A percentile compares a stretch with the other conserved stretches of the same genome.
These are phyloP conservation scores for Acanthiza pusilla DNA, from an alignment of 2,797 vertebrate species.

Conservation along the genomic window DNA sequence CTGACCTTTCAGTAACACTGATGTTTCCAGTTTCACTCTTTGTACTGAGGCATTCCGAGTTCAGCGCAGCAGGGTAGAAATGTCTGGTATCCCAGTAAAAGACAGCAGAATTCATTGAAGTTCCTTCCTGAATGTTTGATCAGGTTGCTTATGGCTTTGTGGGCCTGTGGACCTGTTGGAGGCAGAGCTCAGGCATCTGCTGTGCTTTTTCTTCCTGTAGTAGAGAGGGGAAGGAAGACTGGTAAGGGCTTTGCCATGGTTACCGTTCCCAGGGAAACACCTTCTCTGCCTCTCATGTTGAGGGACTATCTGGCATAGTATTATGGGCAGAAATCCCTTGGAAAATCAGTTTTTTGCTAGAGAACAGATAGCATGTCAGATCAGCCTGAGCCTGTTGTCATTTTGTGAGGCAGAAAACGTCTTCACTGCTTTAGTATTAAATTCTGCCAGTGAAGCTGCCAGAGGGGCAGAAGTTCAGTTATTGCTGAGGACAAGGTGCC, in stretches of 20 bases:
- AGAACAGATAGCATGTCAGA: not conserved
- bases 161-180: not conserved
- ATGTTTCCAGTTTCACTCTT: constrained; percentile 30
- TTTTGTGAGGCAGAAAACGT: not conserved
- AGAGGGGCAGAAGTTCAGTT: not conserved
- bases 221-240: not conserved
- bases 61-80: not conserved
- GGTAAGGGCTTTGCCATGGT: constrained; percentile 32
- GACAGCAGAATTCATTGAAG: not conserved
- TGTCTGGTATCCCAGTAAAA: not conserved
- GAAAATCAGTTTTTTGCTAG: not conserved
- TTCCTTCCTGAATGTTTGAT: not conserved
- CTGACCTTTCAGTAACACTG: constrained; percentile 29
- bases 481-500: not conserved
- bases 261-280: constrained; percentile 55
- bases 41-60: not conserved
- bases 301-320: not conserved
- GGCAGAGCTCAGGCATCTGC: not conserved
- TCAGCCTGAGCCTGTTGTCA: not conserved
- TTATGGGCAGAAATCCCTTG: not conserved
- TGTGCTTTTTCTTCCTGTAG: not conserved
- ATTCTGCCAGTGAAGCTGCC: not conserved
- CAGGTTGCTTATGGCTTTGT: not conserved
- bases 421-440: not conserved
- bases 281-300: not conserved